These are phyloP conservation scores for Vidua macroura DNA, from an alignment of 2,113 vertebrate genomes.

Conservation along the genomic window DNA sequence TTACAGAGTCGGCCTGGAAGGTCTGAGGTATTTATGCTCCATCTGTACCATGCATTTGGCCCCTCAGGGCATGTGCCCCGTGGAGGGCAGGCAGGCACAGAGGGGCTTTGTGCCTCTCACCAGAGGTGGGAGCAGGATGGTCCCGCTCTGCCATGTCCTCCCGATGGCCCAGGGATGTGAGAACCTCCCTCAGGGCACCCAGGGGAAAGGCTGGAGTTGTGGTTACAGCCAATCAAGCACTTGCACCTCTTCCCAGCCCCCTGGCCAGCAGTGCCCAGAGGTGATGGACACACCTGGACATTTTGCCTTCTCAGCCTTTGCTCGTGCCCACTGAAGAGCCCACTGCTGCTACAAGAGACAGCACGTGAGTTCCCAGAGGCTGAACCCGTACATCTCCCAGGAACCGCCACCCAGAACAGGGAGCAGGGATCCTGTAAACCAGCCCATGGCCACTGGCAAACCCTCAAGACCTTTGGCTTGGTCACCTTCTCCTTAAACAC, in stretches of 20 bases:
- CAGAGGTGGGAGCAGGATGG: not conserved
- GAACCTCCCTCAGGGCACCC: not conserved
- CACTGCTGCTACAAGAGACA: not conserved
- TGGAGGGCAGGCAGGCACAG: accelerated
- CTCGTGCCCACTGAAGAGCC: not conserved
- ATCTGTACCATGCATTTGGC: not conserved
- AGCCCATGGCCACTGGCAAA: not conserved
- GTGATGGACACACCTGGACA: accelerated
- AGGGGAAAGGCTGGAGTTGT: not conserved
- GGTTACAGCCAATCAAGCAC: not conserved
- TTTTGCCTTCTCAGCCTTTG: not conserved
- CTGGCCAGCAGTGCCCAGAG: not conserved
- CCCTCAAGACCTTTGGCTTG: not conserved
- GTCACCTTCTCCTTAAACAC: not conserved
- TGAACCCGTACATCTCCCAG: accelerated
- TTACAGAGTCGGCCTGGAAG: not conserved
- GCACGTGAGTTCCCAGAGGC: accelerated
- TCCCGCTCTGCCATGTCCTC: not conserved
- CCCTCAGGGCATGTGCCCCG: accelerated
- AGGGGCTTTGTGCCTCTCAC: not conserved
- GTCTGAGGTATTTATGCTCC: constrained; percentile 69
- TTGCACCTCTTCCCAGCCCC: not conserved
- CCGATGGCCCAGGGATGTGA: not conserved
- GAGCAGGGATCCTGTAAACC: not conserved
- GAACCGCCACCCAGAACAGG: accelerated